Base-by-base conservation (phyloP, 2,888 invertebrate genomes). In the Unio delphinus region DNA sequence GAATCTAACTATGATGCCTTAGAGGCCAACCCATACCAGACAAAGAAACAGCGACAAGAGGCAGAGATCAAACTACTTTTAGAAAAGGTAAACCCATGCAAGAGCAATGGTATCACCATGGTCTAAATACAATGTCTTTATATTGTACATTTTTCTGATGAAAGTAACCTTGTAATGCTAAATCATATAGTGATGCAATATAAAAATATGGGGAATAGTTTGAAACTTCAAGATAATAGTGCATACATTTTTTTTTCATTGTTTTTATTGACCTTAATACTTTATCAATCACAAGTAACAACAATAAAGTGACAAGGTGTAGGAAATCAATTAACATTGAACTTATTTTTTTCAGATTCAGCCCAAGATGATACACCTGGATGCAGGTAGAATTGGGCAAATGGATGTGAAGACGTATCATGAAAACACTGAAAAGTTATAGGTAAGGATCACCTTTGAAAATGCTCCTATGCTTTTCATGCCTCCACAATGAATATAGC, bases 1-100 rank as follows among this genome's bases (percentile, higher is more conserved):
- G 98, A 99, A 90, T 94, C 99, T 0, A 98, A 99, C 91, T 98
- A 95, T 87, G 99, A 99, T 91, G 97, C 96, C 0, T 91, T 96
- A 68, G 98, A 99, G 90, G 94, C 93, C 68, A 99, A 99, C 94
- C 99, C 99, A 1, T 98, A 94, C 92, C 97, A 98, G 90, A 96
- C 94, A 0, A 96, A 95, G 88, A 93, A 92, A 20, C 99, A 99
- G 89, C 92, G 98, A 76, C 93, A 93, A 80, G 97, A 99, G 89
- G 94, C 95, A 3, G 99, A 99, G 92, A 97, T 99, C 18, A 97
- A 97, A 88, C 93, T 95, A 15, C 91, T 99, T 54, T 92, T 99
- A 58, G 98, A 99, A 84, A 99, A 99, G 93, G 93, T 94, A 63
- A 65, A 68, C 11, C 15, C 11, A 15, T 3, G 15, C 45, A 45